These are phyloP conservation scores for Bufo gargarizans DNA, from an alignment of 2,113 vertebrate species.

Conservation along the genomic window DNA sequence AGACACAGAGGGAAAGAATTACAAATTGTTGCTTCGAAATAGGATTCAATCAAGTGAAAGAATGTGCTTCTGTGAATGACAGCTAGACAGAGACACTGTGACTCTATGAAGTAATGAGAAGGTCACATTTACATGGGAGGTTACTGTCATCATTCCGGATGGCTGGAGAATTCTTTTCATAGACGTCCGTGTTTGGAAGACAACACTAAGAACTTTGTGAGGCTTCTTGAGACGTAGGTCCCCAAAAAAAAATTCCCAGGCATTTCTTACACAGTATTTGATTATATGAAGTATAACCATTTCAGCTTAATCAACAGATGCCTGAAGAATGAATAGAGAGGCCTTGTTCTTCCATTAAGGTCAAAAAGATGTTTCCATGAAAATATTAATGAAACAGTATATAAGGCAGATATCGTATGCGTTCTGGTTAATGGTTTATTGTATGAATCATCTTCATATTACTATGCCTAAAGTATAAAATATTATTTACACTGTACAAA, in stretches of 20 bases:
- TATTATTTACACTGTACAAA: too few relatives aligned
- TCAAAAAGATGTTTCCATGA: constrained; percentile 47
- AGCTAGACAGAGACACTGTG: constrained; percentile 59
- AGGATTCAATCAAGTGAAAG: constrained; percentile 61
- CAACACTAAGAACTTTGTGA: constrained; percentile 66
- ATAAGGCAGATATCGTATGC: constrained; percentile 16
- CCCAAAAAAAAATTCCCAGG: constrained; percentile 62
- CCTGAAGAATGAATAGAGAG: constrained; percentile 61
- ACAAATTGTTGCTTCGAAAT: constrained; percentile 60
- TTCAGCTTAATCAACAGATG: constrained; percentile 60
- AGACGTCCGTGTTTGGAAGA: constrained; percentile 63
- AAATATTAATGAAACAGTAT: constrained; percentile 55
- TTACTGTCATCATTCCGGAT: constrained; percentile 67
- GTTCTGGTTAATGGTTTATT: neutral
- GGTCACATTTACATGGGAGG: constrained; percentile 67
- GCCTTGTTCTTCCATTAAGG: constrained; percentile 59
- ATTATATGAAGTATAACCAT: constrained; percentile 63
- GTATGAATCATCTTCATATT: neutral
- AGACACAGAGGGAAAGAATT: constrained; percentile 54
- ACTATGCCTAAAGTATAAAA: too few relatives aligned
- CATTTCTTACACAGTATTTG: constrained; percentile 60
- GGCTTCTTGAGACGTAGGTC: constrained; percentile 60
- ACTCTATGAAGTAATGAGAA: constrained; percentile 66
- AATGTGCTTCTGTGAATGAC: constrained; percentile 64
- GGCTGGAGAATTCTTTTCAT: constrained; percentile 65